Conservation (phyloP, 1,140 invertebrate genomes). For the Myzus persicae region DNA sequence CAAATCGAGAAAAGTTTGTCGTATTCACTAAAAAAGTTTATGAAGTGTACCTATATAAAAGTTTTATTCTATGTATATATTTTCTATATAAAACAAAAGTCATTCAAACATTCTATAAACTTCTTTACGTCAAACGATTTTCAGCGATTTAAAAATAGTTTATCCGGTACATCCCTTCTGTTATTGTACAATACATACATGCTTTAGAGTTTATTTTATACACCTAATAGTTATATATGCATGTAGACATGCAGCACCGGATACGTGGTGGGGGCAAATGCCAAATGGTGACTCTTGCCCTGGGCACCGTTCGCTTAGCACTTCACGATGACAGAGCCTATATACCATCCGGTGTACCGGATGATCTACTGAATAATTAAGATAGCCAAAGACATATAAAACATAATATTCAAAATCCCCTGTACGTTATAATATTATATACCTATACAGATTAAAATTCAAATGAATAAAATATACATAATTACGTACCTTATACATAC, state of each 20-base stretch:
- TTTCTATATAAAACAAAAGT: neutral
- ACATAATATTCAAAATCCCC: neutral
- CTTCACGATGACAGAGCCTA: neutral
- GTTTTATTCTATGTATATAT: neutral
- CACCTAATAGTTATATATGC: neutral
- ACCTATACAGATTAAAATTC: neutral
- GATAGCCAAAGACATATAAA: neutral
- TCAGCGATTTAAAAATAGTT: neutral
- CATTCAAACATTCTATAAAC: neutral
- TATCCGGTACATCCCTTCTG: neutral
- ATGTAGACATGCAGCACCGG: neutral
- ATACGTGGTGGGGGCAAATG: neutral
- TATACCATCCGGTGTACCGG: neutral
- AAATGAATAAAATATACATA: conserved; percentile 11
- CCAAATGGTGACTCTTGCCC: conserved; percentile 5
- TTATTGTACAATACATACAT: neutral
- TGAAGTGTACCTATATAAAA: neutral
- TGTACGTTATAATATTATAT: neutral
- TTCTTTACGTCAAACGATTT: neutral
- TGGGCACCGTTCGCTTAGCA: neutral
- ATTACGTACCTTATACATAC: neutral
- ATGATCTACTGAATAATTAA: conserved; percentile 3
- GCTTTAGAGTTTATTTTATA: neutral
- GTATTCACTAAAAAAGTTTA: neutral
- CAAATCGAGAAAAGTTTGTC: neutral